These are phyloP conservation scores for Drosophila erecta DNA, from an alignment of 1,140 invertebrate genomes.

Conservation along the genomic window DNA sequence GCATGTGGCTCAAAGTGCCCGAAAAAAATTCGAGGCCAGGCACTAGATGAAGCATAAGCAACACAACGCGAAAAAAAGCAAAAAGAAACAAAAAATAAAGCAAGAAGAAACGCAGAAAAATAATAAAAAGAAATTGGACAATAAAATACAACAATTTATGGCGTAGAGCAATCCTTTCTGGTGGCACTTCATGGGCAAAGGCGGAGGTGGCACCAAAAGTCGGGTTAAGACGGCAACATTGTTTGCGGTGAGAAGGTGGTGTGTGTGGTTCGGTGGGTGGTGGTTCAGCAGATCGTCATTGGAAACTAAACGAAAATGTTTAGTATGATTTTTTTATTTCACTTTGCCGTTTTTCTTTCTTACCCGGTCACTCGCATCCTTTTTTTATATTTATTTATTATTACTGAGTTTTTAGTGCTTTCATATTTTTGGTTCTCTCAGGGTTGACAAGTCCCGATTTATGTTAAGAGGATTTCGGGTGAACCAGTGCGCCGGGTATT, in stretches of 20 bases:
- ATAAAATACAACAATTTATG: constrained; percentile 83
- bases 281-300: constrained; percentile 71
- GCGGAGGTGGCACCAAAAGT: constrained; percentile 61
- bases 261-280: constrained; percentile 15
- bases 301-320: constrained; percentile 81
- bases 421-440: constrained; percentile 16
- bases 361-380: constrained; percentile 28
- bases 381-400: constrained; percentile 71
- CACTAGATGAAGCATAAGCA: constrained; percentile 78
- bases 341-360: constrained; percentile 27
- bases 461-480: constrained; percentile 34
- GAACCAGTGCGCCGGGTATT: constrained; percentile 8
- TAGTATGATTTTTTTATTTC: constrained; percentile 71
- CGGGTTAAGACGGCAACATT: constrained; percentile 65
- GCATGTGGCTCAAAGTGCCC: constrained; percentile 73
- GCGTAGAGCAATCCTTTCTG: constrained; percentile 78
- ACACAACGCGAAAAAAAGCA: constrained; percentile 64
- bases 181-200: constrained; percentile 55
- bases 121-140: constrained; percentile 83
- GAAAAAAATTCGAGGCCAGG: constrained; percentile 54
- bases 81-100: constrained; percentile 43
- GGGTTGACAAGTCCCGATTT: constrained; percentile 27
- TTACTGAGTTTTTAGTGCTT: constrained; percentile 25
- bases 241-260: constrained; percentile 44
- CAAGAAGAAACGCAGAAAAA: constrained; percentile 71